Conservation (phyloP, 2,888 invertebrate genomes). For the Malthinus seriepunctatus region DNA sequence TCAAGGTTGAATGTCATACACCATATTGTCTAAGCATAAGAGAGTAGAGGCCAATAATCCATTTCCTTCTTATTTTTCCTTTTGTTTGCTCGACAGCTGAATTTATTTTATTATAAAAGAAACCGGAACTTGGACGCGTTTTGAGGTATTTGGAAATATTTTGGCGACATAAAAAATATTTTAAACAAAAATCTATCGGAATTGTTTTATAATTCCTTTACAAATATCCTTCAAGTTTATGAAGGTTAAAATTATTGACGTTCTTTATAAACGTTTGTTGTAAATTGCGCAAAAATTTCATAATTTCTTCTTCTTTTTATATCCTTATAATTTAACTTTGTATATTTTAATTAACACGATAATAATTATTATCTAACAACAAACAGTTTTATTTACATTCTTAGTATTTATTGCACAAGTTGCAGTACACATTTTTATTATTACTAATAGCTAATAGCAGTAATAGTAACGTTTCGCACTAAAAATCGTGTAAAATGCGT, state of each 20-base stretch:
- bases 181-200: background rate
- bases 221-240: constrained; percentile 3
- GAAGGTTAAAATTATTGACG: constrained; percentile 16
- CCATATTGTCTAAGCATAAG: constrained; percentile 21
- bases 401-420: background rate
- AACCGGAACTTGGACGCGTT: constrained; percentile 8
- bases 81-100: constrained; percentile 25
- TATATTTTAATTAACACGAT: too few species aligned
- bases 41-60: constrained; percentile 8
- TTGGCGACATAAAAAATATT: background rate
- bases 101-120: constrained; percentile 12
- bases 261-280: constrained; percentile 4
- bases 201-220: constrained; percentile 8
- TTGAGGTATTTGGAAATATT: background rate
- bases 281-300: constrained; percentile 14
- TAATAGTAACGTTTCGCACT: background rate
- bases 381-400: background rate
- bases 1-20: constrained; percentile 31
- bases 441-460: background rate
- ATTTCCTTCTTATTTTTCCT: constrained; percentile 20
- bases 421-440: background rate
- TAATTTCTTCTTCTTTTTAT: constrained; percentile 4
- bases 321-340: background rate
- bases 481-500: constrained; percentile 1
- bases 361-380: background rate